Conservation (phyloP, 2,113 vertebrate species). For the Astatoreochromis straeleni region DNA sequence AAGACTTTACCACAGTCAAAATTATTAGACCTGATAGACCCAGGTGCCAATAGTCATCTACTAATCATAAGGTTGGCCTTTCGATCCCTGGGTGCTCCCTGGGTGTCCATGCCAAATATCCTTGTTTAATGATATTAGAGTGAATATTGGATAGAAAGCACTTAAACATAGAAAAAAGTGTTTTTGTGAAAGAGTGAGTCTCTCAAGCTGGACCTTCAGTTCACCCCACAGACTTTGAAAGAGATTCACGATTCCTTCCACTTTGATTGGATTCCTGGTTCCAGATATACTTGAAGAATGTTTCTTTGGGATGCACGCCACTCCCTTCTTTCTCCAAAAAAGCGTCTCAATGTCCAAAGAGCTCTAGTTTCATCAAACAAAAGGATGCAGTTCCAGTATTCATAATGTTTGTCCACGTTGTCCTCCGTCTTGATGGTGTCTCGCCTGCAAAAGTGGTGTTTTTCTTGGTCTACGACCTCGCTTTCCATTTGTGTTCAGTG, state of each 20-base stretch:
- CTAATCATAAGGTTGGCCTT: background rate
- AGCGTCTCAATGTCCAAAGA: background rate
- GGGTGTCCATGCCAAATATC: background rate
- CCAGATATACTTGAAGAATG: background rate
- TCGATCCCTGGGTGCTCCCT: background rate
- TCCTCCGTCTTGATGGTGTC: background rate
- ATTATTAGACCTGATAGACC: background rate
- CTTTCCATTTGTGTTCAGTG: background rate
- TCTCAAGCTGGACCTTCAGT: background rate
- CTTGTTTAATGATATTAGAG: background rate
- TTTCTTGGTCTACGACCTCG: background rate
- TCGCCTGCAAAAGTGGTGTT: background rate
- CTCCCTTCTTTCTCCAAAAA: background rate
- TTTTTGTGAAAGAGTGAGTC: background rate
- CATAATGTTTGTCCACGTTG: background rate
- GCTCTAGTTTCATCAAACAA: background rate
- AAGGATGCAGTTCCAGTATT: fast-evolving
- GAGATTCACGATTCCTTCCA: background rate
- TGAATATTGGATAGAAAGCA: background rate
- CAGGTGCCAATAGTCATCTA: background rate
- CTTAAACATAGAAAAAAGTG: background rate
- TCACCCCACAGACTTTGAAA: background rate
- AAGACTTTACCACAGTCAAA: background rate
- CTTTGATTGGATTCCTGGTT: background rate
- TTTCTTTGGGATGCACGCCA: background rate